Evolutionary conservation across 2,113 vertebrate genomes (phyloP).

Genomic region (Hydrochoerus hydrochaeris): DNA sequence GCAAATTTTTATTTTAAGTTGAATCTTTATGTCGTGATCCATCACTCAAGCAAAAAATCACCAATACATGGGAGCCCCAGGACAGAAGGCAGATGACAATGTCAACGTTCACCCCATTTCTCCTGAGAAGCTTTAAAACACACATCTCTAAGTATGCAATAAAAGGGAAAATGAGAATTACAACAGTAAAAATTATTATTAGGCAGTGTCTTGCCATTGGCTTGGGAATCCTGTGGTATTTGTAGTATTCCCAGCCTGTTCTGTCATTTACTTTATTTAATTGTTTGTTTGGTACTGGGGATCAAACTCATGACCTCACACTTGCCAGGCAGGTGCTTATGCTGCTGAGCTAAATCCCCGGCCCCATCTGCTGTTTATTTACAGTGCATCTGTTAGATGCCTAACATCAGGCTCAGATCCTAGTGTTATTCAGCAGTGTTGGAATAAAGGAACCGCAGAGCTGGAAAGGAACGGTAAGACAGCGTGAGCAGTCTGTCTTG

Average conservation of each 20-base stretch:
- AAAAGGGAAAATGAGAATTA: background rate
- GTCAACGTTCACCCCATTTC: background rate
- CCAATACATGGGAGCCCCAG: background rate
- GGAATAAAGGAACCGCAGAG: background rate
- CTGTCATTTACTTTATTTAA: background rate
- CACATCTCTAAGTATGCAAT: background rate
- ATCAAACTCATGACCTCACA: too few relatives aligned
- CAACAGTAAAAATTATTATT: background rate
- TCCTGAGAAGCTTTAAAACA: background rate
- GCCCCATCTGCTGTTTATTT: background rate
- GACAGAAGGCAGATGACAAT: background rate
- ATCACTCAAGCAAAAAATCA: background rate
- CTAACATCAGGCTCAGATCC: background rate
- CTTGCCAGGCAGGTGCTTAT: too few relatives aligned
- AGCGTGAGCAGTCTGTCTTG: background rate
- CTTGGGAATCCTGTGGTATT: background rate
- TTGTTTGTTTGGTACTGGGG: too few relatives aligned
- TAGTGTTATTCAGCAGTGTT: background rate
- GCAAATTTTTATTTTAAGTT: background rate
- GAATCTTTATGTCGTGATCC: background rate
- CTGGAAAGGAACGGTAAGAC: background rate
- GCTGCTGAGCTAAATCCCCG: too few relatives aligned
- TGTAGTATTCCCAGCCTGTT: background rate
- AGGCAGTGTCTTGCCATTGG: background rate
- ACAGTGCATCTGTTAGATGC: background rate